Conservation (phyloP, 2,113 vertebrate genomes). For the Nicator chloris region DNA sequence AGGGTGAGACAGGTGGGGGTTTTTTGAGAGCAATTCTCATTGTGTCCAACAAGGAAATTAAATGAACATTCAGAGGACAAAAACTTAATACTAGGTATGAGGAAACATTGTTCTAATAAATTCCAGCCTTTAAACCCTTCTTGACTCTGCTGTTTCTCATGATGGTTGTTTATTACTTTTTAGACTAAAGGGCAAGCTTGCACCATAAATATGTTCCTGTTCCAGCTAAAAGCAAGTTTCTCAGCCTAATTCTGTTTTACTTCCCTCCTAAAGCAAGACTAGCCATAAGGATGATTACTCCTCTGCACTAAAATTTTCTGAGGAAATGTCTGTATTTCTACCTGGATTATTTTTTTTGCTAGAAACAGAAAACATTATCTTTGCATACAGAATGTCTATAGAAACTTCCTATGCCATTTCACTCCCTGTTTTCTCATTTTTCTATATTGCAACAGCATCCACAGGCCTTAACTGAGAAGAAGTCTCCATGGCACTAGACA, state of each 20-base stretch:
- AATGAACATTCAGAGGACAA: not conserved
- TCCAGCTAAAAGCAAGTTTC: not conserved
- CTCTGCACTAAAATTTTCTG: not conserved
- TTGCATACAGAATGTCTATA: not conserved
- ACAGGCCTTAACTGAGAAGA: not conserved
- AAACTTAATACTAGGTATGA: conserved; percentile 1
- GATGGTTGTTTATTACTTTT: conserved; percentile 20
- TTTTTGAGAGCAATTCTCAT: not conserved
- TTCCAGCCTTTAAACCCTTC: conserved; percentile 31
- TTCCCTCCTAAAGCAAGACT: not conserved
- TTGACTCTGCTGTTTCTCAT: not conserved
- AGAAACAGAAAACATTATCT: not conserved
- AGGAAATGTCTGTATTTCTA: not conserved
- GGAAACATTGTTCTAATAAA: conserved; percentile 33
- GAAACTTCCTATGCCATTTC: not conserved
- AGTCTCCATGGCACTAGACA: conserved; percentile 48
- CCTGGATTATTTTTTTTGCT: not conserved
- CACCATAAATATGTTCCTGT: not conserved
- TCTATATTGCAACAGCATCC: not conserved
- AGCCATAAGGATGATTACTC: not conserved
- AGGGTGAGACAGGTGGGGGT: not conserved
- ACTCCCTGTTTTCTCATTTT: not conserved
- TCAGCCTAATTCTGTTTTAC: not conserved
- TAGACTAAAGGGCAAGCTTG: not conserved
- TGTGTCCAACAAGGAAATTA: conserved; percentile 16